These are phyloP conservation scores for Meloidogyne chitwoodi DNA, from an alignment of 1,140 invertebrate species.

Conservation along the genomic window DNA sequence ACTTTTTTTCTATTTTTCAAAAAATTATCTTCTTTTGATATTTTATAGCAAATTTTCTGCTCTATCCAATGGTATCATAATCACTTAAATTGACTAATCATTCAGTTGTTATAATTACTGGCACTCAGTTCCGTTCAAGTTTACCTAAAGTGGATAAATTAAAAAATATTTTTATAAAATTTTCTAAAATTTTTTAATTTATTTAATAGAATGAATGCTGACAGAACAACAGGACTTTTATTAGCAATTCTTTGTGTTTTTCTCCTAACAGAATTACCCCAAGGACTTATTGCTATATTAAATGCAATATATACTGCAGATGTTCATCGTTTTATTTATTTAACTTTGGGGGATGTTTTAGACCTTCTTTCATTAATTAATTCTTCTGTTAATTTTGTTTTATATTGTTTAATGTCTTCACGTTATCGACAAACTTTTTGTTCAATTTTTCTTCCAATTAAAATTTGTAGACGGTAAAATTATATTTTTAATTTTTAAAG, in stretches of 20 bases:
- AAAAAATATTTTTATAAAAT: too few relatives aligned
- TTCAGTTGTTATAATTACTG: too few relatives aligned
- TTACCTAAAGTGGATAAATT: too few relatives aligned
- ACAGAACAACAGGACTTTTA: conserved; percentile 52
- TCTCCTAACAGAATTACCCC: conserved; percentile 52
- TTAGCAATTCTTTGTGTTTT: conserved; percentile 50
- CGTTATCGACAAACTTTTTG: conserved; percentile 53
- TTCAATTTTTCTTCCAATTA: conserved; percentile 40
- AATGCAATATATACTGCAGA: conserved; percentile 49
- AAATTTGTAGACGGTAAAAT: background rate
- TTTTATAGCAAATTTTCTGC: too few relatives aligned
- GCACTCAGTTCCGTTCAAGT: too few relatives aligned
- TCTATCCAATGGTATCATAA: too few relatives aligned
- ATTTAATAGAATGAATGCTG: conserved; percentile 30
- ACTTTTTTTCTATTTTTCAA: background rate
- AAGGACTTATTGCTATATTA: conserved; percentile 52
- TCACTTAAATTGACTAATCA: too few relatives aligned
- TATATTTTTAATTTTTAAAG: too few relatives aligned
- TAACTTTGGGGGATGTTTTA: conserved; percentile 48
- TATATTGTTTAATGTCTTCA: conserved; percentile 56
- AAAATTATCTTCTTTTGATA: too few relatives aligned
- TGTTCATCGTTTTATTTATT: conserved; percentile 44
- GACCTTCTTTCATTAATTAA: conserved; percentile 53
- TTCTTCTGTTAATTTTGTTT: conserved; percentile 50
- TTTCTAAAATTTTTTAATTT: background rate